Percentiles rank a stretch among this genome's conserved stretches.
These are phyloP conservation scores for Oppia nitens DNA, from an alignment of 1,140 invertebrate species.

Conservation along the genomic window DNA sequence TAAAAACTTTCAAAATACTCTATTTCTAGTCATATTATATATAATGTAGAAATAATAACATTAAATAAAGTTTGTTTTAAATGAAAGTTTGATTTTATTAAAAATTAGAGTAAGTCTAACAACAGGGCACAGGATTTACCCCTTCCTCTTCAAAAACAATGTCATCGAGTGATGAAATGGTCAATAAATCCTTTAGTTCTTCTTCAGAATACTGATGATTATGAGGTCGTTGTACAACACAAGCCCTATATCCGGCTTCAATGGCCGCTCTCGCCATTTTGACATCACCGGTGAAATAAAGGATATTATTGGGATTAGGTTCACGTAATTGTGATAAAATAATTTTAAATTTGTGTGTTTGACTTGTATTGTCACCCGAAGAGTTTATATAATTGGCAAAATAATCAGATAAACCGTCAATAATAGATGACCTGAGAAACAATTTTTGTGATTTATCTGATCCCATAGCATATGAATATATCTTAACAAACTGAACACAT, in stretches of 20 bases:
- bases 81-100: too few relatives aligned
- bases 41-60: too few relatives aligned
- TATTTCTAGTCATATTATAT: too few relatives aligned
- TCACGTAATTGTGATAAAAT: conserved; percentile 2
- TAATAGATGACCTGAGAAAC: neutral
- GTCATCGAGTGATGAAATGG: neutral
- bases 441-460: neutral
- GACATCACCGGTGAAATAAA: conserved; percentile 8
- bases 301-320: neutral
- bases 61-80: too few relatives aligned
- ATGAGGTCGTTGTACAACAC: neutral
- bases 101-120: too few relatives aligned
- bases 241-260: neutral
- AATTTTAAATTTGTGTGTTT: neutral
- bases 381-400: conserved; percentile 11
- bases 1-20: too few relatives aligned
- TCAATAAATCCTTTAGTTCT: neutral
- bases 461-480: conserved; percentile 10
- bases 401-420: neutral
- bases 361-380: neutral
- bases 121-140: neutral
- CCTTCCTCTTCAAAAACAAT: neutral
- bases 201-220: neutral
- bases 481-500: conserved; percentile 12
- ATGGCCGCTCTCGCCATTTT: conserved; percentile 1